Evolutionary conservation across 2,888 invertebrate species (phyloP).

Genomic region (Theretra japonica): DNA sequence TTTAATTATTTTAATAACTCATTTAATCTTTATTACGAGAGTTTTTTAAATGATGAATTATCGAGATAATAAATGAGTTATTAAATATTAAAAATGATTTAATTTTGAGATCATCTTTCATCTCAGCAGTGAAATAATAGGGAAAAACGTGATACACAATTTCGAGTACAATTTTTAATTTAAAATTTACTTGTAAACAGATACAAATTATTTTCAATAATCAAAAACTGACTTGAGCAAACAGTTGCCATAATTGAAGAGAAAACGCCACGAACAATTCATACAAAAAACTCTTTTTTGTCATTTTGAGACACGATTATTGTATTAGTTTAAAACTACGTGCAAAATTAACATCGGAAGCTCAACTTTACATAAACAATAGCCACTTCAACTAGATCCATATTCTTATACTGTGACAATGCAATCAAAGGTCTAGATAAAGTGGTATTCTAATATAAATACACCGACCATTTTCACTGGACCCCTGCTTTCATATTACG

Average conservation of each 20-base stretch:
- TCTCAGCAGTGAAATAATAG: not conserved
- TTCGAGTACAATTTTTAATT: constrained; percentile 43
- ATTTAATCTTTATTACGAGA: no score
- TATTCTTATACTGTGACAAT: constrained; percentile 27
- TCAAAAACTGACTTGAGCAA: constrained; percentile 70
- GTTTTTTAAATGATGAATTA: not conserved
- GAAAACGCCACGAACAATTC: constrained; percentile 52
- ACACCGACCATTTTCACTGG: constrained; percentile 46
- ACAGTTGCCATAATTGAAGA: constrained; percentile 70
- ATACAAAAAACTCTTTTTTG: constrained; percentile 59
- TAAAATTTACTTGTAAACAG: constrained; percentile 14
- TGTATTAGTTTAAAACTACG: constrained; percentile 61
- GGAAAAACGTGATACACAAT: constrained; percentile 36
- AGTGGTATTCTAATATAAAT: constrained; percentile 1
- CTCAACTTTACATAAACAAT: constrained; percentile 57
- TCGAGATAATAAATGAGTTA: not conserved
- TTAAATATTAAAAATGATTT: not conserved
- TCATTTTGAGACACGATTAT: constrained; percentile 71
- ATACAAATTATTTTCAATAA: constrained; percentile 15
- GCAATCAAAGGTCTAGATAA: constrained; percentile 4
- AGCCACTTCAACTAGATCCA: constrained; percentile 40
- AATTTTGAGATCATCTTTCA: not conserved
- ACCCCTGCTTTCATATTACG: constrained; percentile 37
- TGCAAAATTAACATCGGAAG: constrained; percentile 77
- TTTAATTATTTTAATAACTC: no score